phyloP scores from a whole-genome alignment of 2,797 vertebrate species.

The Chanos chanos region DNA sequence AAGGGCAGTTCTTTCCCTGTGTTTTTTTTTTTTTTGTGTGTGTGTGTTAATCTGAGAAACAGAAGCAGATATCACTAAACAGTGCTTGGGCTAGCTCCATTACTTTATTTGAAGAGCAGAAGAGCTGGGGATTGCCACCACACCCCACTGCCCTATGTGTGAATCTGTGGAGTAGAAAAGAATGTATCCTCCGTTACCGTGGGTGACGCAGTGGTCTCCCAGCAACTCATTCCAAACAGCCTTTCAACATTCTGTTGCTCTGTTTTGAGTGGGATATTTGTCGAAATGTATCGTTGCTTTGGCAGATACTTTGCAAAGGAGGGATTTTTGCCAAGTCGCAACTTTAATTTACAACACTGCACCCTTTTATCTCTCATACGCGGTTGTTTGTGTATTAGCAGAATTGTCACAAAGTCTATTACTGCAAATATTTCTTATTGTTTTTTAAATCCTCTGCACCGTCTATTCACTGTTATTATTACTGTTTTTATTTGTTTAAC shows the following conservation, averaged over 20 bases:
- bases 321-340: no score
- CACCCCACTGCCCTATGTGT: slow-evolving; percentile 10
- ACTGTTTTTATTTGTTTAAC: neutral
- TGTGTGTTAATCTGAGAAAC: neutral
- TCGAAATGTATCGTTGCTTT: no score
- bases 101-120: neutral
- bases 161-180: slow-evolving; percentile 31
- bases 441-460: no score
- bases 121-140: slow-evolving; percentile 9
- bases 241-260: slow-evolving; percentile 27
- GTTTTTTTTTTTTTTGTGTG: neutral
- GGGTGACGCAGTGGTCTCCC: slow-evolving; percentile 57
- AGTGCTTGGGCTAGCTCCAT: no score
- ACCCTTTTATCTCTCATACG: no score
- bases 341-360: no score
- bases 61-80: neutral
- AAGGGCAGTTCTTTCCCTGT: neutral
- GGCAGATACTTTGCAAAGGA: no score
- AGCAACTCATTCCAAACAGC: slow-evolving; percentile 59
- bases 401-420: no score
- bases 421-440: no score
- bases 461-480: neutral
- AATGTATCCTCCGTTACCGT: slow-evolving; percentile 44
- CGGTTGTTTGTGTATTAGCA: no score
- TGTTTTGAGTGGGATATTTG: slow-evolving; percentile 15